phyloP scores from a whole-genome alignment of 2,113 vertebrate species.

The Falco punctatus region DNA sequence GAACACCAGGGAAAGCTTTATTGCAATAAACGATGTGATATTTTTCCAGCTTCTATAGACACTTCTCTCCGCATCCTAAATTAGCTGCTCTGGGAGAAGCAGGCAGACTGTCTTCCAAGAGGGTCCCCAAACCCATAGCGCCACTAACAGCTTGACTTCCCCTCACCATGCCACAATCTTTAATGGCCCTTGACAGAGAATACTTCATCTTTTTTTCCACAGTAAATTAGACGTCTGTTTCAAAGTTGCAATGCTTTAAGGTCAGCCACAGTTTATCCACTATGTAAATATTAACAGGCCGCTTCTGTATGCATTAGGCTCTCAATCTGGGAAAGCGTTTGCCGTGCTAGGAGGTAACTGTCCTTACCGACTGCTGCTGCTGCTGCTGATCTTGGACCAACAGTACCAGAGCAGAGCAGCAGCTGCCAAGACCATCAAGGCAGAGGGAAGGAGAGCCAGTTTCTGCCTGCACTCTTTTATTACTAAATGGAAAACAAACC shows the following conservation, averaged over 20 bases:
- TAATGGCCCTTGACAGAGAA: neutral
- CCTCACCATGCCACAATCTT: neutral
- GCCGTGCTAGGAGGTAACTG: constrained; percentile 24
- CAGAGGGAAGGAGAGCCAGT: constrained; percentile 22
- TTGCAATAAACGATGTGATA: neutral
- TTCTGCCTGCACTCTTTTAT: constrained; percentile 35
- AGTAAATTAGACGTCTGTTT: constrained; percentile 50
- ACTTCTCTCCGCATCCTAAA: neutral
- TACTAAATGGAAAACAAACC: constrained; percentile 60
- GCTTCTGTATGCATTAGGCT: neutral
- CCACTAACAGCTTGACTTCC: neutral
- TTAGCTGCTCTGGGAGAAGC: constrained; percentile 20
- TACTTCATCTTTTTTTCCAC: neutral
- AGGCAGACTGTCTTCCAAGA: neutral
- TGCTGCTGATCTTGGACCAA: constrained; percentile 51
- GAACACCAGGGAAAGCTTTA: constrained; percentile 6
- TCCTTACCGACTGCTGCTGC: neutral
- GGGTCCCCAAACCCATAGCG: neutral
- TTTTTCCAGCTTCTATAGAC: neutral
- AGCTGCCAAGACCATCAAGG: constrained; percentile 64
- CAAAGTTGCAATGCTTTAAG: constrained; percentile 49
- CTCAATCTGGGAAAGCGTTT: constrained; percentile 20
- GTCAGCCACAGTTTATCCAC: constrained; percentile 54
- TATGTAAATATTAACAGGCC: constrained; percentile 55
- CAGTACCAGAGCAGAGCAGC: constrained; percentile 34